These are phyloP conservation scores for Lepidothrix coronata DNA, from an alignment of 2,113 vertebrate species.

Conservation along the genomic window DNA sequence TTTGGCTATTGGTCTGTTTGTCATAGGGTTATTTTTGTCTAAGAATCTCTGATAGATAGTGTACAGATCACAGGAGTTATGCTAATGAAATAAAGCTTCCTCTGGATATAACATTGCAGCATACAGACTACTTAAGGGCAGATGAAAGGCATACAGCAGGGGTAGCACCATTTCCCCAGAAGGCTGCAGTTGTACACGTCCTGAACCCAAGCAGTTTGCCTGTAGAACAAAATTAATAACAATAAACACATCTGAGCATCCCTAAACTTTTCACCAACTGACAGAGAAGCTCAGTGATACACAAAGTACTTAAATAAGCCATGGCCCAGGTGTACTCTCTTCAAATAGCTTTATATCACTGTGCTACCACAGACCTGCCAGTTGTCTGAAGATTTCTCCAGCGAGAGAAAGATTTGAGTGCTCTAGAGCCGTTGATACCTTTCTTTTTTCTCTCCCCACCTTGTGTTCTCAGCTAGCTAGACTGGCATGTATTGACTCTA, in stretches of 20 bases:
- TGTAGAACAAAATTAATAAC: neutral
- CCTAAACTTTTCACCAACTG: neutral
- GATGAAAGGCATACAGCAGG: neutral
- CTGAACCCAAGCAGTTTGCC: neutral
- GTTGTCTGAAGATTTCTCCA: neutral
- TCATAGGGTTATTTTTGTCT: constrained; percentile 10
- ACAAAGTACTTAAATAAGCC: neutral
- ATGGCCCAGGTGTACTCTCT: neutral
- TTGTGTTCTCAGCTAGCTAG: accelerated
- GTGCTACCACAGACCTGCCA: neutral
- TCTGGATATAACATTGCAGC: neutral
- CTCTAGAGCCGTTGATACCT: neutral
- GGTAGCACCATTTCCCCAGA: neutral
- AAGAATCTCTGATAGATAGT: neutral
- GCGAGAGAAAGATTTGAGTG: neutral
- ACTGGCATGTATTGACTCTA: neutral
- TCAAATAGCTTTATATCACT: neutral
- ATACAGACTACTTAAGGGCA: neutral
- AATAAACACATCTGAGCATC: neutral
- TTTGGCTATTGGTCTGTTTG: neutral
- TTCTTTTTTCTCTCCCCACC: neutral
- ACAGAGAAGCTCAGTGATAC: neutral
- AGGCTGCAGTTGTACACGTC: neutral
- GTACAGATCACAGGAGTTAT: neutral
- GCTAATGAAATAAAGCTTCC: constrained; percentile 3